Evolutionary conservation across 2,888 invertebrate species (phyloP), one percentile per base, ranked within the genome.

Genomic region (Lochmaea crataegi): DNA sequence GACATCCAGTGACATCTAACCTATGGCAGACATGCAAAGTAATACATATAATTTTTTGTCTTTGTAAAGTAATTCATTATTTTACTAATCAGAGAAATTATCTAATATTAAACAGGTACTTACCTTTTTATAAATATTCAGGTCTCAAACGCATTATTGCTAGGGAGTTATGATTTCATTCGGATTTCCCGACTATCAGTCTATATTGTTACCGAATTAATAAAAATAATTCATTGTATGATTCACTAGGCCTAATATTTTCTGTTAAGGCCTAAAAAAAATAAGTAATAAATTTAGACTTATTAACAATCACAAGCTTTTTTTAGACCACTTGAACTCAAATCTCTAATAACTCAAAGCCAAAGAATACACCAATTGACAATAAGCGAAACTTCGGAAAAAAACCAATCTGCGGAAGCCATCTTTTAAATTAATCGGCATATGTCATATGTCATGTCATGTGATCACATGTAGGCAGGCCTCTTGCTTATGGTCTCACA

Each of bases 71-170:
- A 9, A 56, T 57, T 64, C 5, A 41, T 16, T 32, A 12, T 53
- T 53, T 48, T 12, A 38, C 26, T 22, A 58, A 16, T 66, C 4
- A 7, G n/a, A 45, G n/a, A 22, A 60, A 45, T 26, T 14, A 60
- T 58, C 48, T 32, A 68, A n/a, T 9, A 26, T 18, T 16, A 51
- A 26, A 60, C 7, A 38, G 12, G 38, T 60, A 68, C 68, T 48
- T 48, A 68, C 68, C 32, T 68, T 60, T 67, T 68, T 68, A 61
- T 61, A 42, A 45, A 68, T 45, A 68, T 57, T 45, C 48, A 48
- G 45, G 7, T 65, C 56, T 68, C 10, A 68, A 68, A 68, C 45
- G 68, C 68, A 68, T 68, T 68, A 5, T 58, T 53, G 16, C 58
- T 10, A 48, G n/a, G 18, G 9, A 26, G 22, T 64, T 42, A 42